A percentile compares a stretch with the other conserved stretches of the same genome.
phyloP scores from a whole-genome alignment of 2,113 vertebrate species.

The Amphilophus citrinellus region DNA sequence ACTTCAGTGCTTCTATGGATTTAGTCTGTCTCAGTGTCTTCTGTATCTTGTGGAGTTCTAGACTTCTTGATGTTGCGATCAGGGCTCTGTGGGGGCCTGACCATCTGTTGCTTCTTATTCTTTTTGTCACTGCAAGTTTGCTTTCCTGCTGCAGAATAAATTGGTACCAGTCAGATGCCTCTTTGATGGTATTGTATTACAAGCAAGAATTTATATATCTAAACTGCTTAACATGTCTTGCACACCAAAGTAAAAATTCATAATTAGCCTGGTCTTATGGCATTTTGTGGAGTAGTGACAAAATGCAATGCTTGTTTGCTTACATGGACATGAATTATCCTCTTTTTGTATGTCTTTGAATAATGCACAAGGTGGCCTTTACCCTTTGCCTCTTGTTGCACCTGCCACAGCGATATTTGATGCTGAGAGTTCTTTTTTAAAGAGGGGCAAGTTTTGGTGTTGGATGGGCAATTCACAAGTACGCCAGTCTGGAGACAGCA shows the following conservation, averaged over 20 bases:
- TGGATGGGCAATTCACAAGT: not conserved
- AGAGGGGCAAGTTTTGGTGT: not conserved
- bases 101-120: constrained; percentile 4
- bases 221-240: not conserved
- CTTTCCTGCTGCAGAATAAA: constrained; percentile 1
- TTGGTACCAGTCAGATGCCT: fast-evolving
- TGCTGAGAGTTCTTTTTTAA: not conserved
- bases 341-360: fast-evolving
- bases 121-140: constrained; percentile 4
- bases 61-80: not conserved
- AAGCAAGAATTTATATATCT: not conserved
- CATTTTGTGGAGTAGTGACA: not conserved
- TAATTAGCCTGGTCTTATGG: not conserved
- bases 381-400: not conserved
- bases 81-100: not conserved
- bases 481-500: not conserved
- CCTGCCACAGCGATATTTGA: not conserved
- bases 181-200: not conserved
- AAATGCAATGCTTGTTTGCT: not conserved
- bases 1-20: not conserved
- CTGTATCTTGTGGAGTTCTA: not conserved
- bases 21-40: not conserved
- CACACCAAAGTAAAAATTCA: not conserved
- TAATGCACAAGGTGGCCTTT: not conserved
- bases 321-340: not conserved